Percentiles rank a stretch among this genome's conserved stretches.
phyloP scores from a whole-genome alignment of 2,888 invertebrate species.

The Ramazzottius varieornatus region DNA sequence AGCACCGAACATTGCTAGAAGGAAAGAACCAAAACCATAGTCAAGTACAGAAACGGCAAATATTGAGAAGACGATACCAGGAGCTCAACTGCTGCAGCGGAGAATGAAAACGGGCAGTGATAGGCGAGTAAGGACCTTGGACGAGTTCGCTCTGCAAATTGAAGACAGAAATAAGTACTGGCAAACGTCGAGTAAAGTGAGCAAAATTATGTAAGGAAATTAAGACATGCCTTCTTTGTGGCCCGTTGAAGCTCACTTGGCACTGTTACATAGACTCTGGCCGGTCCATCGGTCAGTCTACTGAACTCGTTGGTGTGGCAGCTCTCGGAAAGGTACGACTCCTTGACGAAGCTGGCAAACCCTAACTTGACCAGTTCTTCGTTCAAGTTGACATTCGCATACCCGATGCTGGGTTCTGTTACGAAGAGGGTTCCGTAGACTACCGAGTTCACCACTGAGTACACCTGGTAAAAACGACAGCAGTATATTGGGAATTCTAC shows the following conservation, averaged over 20 bases:
- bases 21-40: neutral
- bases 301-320: neutral
- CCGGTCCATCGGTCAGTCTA: no score
- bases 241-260: neutral
- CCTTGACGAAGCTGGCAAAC: neutral
- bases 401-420: neutral
- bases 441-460: neutral
- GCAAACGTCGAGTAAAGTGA: neutral
- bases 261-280: neutral
- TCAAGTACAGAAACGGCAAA: neutral
- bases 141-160: neutral
- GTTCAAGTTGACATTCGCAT: neutral
- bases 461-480: neutral
- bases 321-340: neutral
- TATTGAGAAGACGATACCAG: no score
- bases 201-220: neutral
- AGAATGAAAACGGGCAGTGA: no score
- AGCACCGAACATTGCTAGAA: neutral
- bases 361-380: neutral
- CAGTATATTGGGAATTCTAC: no score
- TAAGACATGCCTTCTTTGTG: neutral
- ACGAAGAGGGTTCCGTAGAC: neutral
- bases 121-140: no score
- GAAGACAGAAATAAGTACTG: neutral
- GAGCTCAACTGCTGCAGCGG: no score